Conservation (phyloP, 2,888 invertebrate species). For the Callimorpha dominula region DNA sequence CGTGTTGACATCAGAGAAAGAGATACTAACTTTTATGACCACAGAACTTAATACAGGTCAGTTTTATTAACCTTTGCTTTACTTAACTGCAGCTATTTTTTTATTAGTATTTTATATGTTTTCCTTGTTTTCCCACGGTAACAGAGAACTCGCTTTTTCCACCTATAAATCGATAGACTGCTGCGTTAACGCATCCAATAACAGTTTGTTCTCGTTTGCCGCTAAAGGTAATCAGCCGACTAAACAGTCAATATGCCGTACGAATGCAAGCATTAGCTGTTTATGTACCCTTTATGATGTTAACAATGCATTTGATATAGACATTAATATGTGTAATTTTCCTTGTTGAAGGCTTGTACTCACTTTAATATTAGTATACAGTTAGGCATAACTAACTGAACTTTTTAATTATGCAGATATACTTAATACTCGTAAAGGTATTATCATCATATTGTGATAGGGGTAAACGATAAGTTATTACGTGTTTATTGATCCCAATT, state of each 20-base stretch:
- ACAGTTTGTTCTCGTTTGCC: slow-evolving; percentile 78
- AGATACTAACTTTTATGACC: slow-evolving; percentile 34
- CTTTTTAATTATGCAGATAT: background rate
- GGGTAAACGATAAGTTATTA: no score
- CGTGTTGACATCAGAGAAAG: slow-evolving; percentile 33
- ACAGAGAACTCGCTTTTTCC: slow-evolving; percentile 47
- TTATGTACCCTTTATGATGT: slow-evolving; percentile 58
- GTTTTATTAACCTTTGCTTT: slow-evolving; percentile 48
- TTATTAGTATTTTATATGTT: slow-evolving; percentile 42
- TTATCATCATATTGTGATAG: no score
- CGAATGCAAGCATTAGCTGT: slow-evolving; percentile 69
- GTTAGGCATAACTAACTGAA: background rate
- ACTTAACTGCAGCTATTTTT: slow-evolving; percentile 37
- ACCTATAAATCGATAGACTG: slow-evolving; percentile 73
- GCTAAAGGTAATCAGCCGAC: slow-evolving; percentile 73
- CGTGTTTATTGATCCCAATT: no score
- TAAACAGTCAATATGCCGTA: slow-evolving; percentile 71
- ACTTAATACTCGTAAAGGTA: background rate
- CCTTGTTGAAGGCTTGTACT: slow-evolving; percentile 23
- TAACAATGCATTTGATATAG: slow-evolving; percentile 55
- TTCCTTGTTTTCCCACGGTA: slow-evolving; percentile 51
- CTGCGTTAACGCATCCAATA: slow-evolving; percentile 72
- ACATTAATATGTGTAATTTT: slow-evolving; percentile 43
- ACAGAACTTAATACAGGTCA: slow-evolving; percentile 52
- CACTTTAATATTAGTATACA: slow-evolving; percentile 9